Base-by-base conservation (phyloP, 2,888 invertebrate genomes). In the Stenolophus ochropezus region DNA sequence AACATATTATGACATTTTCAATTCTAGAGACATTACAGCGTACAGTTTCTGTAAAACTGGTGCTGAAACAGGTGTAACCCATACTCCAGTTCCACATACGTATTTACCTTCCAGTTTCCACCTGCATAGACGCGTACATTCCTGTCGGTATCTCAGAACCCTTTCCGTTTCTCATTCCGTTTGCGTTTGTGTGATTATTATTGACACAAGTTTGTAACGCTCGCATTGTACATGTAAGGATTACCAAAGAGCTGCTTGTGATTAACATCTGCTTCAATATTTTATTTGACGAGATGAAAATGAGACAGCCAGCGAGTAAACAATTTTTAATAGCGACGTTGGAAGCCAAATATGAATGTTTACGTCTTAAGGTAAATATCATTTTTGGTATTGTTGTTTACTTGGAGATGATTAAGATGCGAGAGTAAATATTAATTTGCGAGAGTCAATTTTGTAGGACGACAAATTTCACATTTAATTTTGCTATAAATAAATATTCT, bases 281-380 rank as follows among this genome's bases (percentile, higher is more conserved):
- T 61, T 61, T 61, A 61, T 61, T 61, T 61, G 61, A 16, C 11
- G 58, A 23, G 25, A 21, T 14, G 14, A 25, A 61, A n/a, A 61
- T 56, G 20, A 56, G 5, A 21, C 21, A 11, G 18, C 4, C 20
- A 11, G 18, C 4, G 61, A 25, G 61, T 61, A 61, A 61, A 61
- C 61, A 61, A 61, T 61, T 61, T 61, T 61, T 61, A 61, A 61
- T 61, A 23, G 61, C 61, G 23, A 11, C 14, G 23, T n/a, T 61
- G 21, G n/a, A 25, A 51, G n/a, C 21, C 23, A 25, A 61, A 61
- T 61, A 61, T 23, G n/a, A 61, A 14, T n/a, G 56, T 20, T 56
- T 56, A 18, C 56, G 56, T 20, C 20, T 56, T 56, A 20, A 56
- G 56, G 56, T 56, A 56, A 56, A 56, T 11, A 56, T 6, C 20